Evolutionary conservation across 2,797 vertebrate species (phyloP).

Genomic region (Micrastur ruficollis): DNA sequence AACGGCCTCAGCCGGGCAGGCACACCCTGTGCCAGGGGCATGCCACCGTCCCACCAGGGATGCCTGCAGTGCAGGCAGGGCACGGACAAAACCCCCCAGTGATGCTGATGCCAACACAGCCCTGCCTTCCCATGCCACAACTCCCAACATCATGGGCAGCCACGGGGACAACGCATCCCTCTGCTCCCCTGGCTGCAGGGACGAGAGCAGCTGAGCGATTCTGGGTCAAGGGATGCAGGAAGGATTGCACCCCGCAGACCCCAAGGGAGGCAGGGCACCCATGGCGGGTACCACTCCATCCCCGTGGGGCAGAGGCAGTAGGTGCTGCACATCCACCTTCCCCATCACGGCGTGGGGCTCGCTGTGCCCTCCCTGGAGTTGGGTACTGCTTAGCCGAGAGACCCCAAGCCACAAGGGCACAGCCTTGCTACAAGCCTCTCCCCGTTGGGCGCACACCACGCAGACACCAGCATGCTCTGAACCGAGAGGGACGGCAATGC

Average conservation of each 20-base stretch:
- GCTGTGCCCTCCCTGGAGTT: accelerated
- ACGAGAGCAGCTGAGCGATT: neutral
- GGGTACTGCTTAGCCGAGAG: accelerated
- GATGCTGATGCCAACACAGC: neutral
- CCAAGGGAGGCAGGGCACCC: neutral
- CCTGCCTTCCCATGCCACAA: neutral
- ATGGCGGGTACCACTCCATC: neutral
- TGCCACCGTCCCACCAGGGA: neutral
- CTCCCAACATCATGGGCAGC: neutral
- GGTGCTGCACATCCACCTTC: neutral
- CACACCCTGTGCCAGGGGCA: accelerated
- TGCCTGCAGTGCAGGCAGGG: neutral
- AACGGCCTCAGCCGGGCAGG: neutral
- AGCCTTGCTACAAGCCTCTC: neutral
- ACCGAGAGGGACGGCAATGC: accelerated
- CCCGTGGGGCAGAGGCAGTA: neutral
- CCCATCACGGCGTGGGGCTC: accelerated
- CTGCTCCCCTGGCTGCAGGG: neutral
- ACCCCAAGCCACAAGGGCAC: neutral
- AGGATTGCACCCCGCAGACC: neutral
- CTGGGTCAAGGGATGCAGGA: neutral
- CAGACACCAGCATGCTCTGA: accelerated
- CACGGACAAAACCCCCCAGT: accelerated
- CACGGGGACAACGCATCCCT: accelerated
- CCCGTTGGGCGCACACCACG: accelerated